Base-by-base conservation (phyloP, 2,797 vertebrate species). In the Acanthiza pusilla region DNA sequence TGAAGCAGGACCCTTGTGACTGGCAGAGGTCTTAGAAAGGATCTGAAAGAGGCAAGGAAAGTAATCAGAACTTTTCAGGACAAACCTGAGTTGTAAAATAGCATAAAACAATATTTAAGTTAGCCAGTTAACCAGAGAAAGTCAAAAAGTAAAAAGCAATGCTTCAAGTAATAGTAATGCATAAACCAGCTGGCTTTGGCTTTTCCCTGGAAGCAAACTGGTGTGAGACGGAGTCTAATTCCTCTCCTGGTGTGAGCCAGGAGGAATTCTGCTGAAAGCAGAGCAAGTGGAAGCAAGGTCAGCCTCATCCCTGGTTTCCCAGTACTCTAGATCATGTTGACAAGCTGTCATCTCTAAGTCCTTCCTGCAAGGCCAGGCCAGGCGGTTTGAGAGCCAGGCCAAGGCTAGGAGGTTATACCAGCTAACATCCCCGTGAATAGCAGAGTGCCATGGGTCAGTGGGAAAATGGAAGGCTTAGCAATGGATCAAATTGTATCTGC, bases 401-500 rank as follows among this genome's bases (percentile, higher is more conserved):
- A 85, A 77, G 94, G 94, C 65, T 87, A 17, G 30, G 60, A 93
- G 91, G 72, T 93, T 93, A 70, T 92, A 65, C 76, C 66, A 95
- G 88, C 55, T 91, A 91, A 73, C 88, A 89, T 88, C 85, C 36
- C 68, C 89, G 26, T 89, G 77, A 96, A 96, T 82, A 57, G 79
- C 77, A 63, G 74, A 54, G 83, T 26, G 25, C 92, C 90, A 88
- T 91, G 94, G 96, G 94, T 96, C 98, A 97, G 89, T 95, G 97
- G 96, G 96, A 97, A 97, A 97, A 97, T 97, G 91, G 96, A 97
- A 98, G 97, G 97, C 84, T 79, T 94, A 96, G 95, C 97, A 95
- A 98, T 97, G 97, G 98, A 98, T 98, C 97, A 97, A 97, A 98
- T 96, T 89, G 95, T 93, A 93, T 97, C 97, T 97, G 95, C 96